A percentile compares a stretch with the other conserved stretches of the same genome.
phyloP scores from a whole-genome alignment of 2,888 invertebrate genomes.

The Cheilosia pagana region DNA sequence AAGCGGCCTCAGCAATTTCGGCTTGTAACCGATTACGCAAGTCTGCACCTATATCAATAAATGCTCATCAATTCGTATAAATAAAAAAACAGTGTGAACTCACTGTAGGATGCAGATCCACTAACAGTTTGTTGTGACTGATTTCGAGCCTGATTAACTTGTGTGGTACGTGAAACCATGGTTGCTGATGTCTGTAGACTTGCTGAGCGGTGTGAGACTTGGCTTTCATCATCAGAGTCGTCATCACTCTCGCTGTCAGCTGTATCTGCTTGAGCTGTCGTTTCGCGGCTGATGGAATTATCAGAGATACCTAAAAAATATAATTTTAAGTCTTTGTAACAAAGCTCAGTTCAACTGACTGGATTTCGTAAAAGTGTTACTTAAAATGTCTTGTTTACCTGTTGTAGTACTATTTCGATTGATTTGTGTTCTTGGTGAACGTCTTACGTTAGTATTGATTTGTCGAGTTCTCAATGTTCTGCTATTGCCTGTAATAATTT shows the following conservation, averaged over 20 bases:
- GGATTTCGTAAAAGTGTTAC: not conserved
- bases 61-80: no score
- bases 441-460: not conserved
- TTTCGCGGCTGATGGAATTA: not conserved
- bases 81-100: not conserved
- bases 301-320: not conserved
- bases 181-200: not conserved
- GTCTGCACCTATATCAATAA: constrained; percentile 3
- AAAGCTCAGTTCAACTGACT: no score
- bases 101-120: not conserved
- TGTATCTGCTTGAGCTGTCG: constrained; percentile 36
- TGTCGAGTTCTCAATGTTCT: constrained; percentile 15
- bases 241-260: constrained; percentile 77
- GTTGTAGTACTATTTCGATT: not conserved
- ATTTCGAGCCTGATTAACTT: constrained; percentile 8
- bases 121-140: constrained; percentile 40
- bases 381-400: constrained; percentile 16
- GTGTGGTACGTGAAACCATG: constrained; percentile 21
- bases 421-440: constrained; percentile 20
- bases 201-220: constrained; percentile 27
- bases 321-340: not conserved
- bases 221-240: constrained; percentile 57
- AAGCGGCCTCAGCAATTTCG: constrained; percentile 46
- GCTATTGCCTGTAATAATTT: constrained; percentile 8
- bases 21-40: constrained; percentile 28